A percentile compares a stretch with the other conserved stretches of the same genome.
Evolutionary conservation across 2,797 vertebrate genomes (phyloP).

Genomic region (Thripadectes ignobilis): DNA sequence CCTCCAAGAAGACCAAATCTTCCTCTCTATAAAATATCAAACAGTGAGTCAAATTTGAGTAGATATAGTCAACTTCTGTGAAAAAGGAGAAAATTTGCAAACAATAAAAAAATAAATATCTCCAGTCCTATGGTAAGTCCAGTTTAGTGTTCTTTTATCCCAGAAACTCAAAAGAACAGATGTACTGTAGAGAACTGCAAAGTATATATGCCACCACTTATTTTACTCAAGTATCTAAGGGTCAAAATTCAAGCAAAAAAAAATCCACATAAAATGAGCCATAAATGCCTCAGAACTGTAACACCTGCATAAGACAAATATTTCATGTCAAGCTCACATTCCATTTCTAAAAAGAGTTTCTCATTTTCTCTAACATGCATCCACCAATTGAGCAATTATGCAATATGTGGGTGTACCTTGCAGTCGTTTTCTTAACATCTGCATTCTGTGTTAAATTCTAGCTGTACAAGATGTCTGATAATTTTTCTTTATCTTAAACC

Average conservation of each 20-base stretch:
- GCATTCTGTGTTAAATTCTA: constrained; percentile 58
- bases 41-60: neutral
- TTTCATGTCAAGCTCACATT: neutral
- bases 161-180: neutral
- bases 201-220: neutral
- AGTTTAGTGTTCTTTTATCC: neutral
- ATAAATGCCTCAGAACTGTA: neutral
- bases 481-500: constrained; percentile 43
- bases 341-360: neutral
- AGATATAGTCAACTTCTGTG: neutral
- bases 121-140: neutral
- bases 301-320: neutral
- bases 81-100: neutral
- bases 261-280: neutral
- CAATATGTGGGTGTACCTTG: neutral
- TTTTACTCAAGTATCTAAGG: neutral
- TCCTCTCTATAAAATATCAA: neutral
- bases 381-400: neutral
- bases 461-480: constrained; percentile 51
- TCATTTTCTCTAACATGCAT: neutral
- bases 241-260: neutral
- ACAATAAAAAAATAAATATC: neutral
- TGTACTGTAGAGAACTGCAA: neutral
- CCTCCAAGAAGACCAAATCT: neutral
- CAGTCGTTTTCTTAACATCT: constrained; percentile 48